A percentile compares a stretch with the other conserved stretches of the same genome.
These are phyloP conservation scores for Drosophila rhopaloa DNA, from an alignment of 1,140 invertebrate genomes.

Conservation along the genomic window DNA sequence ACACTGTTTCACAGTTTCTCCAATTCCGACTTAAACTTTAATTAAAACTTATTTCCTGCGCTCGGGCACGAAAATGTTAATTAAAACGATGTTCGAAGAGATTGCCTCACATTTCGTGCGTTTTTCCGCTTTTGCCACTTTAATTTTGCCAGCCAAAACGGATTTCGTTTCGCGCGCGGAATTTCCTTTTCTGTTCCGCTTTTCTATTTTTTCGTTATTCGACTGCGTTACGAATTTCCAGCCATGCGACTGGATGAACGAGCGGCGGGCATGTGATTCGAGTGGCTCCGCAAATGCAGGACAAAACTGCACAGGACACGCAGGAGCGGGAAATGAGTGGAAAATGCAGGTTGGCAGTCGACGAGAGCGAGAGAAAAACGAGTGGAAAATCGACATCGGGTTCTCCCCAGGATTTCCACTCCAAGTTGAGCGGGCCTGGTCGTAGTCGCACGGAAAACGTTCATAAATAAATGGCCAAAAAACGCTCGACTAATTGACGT, in stretches of 20 bases:
- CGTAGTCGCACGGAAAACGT: constrained; percentile 27
- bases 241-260: constrained; percentile 68
- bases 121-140: constrained; percentile 28
- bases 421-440: constrained; percentile 22
- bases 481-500: constrained; percentile 65
- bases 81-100: constrained; percentile 55
- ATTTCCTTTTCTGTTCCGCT: constrained; percentile 13
- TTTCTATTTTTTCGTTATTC: constrained; percentile 15
- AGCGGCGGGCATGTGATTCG: constrained; percentile 70
- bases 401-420: constrained; percentile 8
- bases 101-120: constrained; percentile 17
- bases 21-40: constrained; percentile 42
- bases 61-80: constrained; percentile 65
- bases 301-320: constrained; percentile 60
- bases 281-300: constrained; percentile 47
- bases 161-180: constrained; percentile 41
- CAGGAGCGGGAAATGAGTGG: constrained; percentile 29
- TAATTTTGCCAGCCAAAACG: constrained; percentile 30
- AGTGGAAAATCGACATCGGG: neutral
- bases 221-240: constrained; percentile 18
- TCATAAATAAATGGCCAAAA: constrained; percentile 50
- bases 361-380: neutral
- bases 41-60: constrained; percentile 63
- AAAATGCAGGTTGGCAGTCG: constrained; percentile 19
- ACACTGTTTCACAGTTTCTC: constrained; percentile 15